Evolutionary conservation across 1,140 invertebrate genomes (phyloP).

Genomic region (Magallana gigas): DNA sequence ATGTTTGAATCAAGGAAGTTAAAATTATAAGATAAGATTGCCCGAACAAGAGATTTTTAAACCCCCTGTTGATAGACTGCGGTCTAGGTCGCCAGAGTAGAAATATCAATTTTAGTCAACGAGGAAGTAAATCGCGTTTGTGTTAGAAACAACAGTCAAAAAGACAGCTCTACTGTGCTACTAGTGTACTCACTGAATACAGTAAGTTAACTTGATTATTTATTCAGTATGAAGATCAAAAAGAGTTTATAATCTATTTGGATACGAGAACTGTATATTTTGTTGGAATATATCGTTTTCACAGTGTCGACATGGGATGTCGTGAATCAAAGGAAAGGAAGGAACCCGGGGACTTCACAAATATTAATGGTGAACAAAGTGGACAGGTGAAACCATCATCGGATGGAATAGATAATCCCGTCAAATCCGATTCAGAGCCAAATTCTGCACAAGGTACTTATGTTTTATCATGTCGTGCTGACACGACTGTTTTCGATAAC

Average conservation of each 20-base stretch:
- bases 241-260: no score
- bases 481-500: no score
- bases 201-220: no score
- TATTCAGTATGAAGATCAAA: no score
- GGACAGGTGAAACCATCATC: not conserved
- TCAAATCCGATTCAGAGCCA: not conserved
- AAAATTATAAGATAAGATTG: not conserved
- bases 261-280: no score
- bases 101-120: slow-evolving; percentile 5
- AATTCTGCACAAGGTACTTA: not conserved
- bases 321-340: not conserved
- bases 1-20: not conserved
- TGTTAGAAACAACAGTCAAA: not conserved
- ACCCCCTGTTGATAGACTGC: not conserved
- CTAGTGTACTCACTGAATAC: no score
- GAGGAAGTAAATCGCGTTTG: not conserved
- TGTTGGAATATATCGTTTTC: not conserved
- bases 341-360: not conserved
- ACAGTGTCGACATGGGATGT: slow-evolving; percentile 27
- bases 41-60: not conserved
- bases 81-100: not conserved
- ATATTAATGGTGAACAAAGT: not conserved
- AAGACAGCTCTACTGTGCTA: not conserved
- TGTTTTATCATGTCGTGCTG: no score
- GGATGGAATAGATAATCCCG: not conserved